These are phyloP conservation scores for Melikaiella ostensackeni DNA, from an alignment of 2,888 invertebrate species.

Conservation along the genomic window DNA sequence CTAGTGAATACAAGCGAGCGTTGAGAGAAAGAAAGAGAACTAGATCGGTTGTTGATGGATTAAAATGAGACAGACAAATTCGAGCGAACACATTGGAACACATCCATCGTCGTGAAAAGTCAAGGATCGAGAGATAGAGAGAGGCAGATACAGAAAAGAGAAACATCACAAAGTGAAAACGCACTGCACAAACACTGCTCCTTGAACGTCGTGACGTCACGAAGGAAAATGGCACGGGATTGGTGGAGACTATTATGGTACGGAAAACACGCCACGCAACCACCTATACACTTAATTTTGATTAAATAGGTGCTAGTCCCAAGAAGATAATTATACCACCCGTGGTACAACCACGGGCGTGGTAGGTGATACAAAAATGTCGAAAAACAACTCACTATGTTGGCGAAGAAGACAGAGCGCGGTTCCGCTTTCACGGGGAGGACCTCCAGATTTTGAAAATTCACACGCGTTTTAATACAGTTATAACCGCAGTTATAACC, in stretches of 20 bases:
- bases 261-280: conserved; percentile 77
- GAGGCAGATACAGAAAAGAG: conserved; percentile 36
- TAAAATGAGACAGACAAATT: not conserved
- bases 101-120: conserved; percentile 30
- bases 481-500: conserved; percentile 62
- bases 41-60: not conserved
- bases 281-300: conserved; percentile 72
- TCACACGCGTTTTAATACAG: conserved; percentile 37
- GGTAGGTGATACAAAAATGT: conserved; percentile 47
- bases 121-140: conserved; percentile 26
- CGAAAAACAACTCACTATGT: conserved; percentile 41
- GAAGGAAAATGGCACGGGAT: conserved; percentile 65
- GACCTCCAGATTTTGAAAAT: conserved; percentile 3
- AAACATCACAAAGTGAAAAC: conserved; percentile 29
- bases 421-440: conserved; percentile 55
- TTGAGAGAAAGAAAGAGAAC: not conserved
- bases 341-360: conserved; percentile 56
- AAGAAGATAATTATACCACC: conserved; percentile 55
- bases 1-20: conserved; percentile 21
- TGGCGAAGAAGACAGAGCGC: conserved; percentile 42
- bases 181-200: conserved; percentile 45
- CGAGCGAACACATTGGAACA: conserved; percentile 11
- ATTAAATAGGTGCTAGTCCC: conserved; percentile 70
- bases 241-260: conserved; percentile 74
- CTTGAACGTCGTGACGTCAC: conserved; percentile 69